phyloP scores from a whole-genome alignment of 2,888 invertebrate genomes.

The Drosophila borborema region DNA sequence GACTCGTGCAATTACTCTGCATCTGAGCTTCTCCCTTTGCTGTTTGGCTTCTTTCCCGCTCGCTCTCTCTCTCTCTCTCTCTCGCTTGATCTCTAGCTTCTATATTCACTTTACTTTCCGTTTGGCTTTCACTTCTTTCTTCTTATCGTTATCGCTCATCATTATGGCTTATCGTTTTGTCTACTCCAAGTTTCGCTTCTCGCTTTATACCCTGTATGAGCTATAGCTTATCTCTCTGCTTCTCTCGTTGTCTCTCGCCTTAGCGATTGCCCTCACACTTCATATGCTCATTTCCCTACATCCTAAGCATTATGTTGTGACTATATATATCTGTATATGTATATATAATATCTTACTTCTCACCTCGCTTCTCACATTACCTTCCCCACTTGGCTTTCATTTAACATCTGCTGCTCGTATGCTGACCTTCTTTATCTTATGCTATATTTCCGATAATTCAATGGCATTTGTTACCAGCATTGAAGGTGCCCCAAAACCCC shows the following conservation, averaged over 20 bases:
- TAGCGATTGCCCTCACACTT: background rate
- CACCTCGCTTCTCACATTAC: background rate
- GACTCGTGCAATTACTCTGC: too few relatives aligned
- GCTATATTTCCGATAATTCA: conserved; percentile 6
- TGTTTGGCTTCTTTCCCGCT: too few relatives aligned
- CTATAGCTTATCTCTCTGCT: background rate
- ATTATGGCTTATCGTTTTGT: background rate
- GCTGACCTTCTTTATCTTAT: background rate
- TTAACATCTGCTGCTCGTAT: background rate
- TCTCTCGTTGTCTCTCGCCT: background rate
- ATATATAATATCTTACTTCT: background rate
- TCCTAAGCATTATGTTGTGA: too few relatives aligned
- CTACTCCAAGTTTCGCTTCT: background rate
- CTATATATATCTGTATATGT: too few relatives aligned
- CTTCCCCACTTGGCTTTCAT: background rate
- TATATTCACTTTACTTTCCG: background rate
- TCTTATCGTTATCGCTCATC: background rate
- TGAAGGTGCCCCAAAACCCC: conserved; percentile 30
- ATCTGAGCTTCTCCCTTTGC: too few relatives aligned
- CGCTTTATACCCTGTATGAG: background rate
- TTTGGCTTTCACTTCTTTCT: background rate
- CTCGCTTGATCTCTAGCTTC: background rate
- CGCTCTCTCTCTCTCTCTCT: background rate
- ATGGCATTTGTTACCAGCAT: conserved; percentile 5
- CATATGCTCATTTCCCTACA: background rate